Evolutionary conservation across 2,888 invertebrate genomes (phyloP).

Genomic region (Tyria jacobaeae): DNA sequence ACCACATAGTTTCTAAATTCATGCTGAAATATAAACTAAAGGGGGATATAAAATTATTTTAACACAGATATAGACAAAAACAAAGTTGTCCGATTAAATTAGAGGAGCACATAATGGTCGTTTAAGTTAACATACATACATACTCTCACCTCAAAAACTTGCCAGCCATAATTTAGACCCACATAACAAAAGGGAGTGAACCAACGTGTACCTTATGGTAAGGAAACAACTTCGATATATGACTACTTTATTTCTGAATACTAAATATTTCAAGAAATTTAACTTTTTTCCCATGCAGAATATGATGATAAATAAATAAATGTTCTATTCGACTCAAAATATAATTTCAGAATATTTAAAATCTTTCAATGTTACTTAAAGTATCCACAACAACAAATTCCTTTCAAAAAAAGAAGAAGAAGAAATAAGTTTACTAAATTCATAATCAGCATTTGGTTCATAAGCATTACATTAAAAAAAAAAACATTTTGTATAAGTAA

Average conservation of each 20-base stretch:
- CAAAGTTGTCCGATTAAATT: constrained; percentile 47
- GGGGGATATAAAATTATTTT: constrained; percentile 4
- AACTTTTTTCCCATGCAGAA: too few relatives aligned
- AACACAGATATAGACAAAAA: constrained; percentile 33
- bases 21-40: too few relatives aligned
- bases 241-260: too few relatives aligned
- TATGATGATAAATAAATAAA: neutral
- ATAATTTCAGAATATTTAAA: neutral
- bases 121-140: constrained; percentile 50
- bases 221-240: too few relatives aligned
- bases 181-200: too few relatives aligned
- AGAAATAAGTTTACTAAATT: constrained; percentile 16
- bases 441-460: constrained; percentile 25
- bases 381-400: constrained; percentile 11
- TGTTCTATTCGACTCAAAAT: neutral
- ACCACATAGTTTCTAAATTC: too few relatives aligned
- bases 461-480: neutral
- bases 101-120: constrained; percentile 46
- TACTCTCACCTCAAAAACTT: constrained; percentile 37
- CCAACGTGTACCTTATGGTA: too few relatives aligned
- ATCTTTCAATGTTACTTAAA: constrained; percentile 8
- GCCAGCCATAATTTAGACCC: too few relatives aligned
- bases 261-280: too few relatives aligned
- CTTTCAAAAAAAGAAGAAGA: too few relatives aligned
- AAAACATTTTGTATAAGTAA: neutral